Conservation (phyloP, 1,140 invertebrate species). For the Drosophila murphyi region DNA sequence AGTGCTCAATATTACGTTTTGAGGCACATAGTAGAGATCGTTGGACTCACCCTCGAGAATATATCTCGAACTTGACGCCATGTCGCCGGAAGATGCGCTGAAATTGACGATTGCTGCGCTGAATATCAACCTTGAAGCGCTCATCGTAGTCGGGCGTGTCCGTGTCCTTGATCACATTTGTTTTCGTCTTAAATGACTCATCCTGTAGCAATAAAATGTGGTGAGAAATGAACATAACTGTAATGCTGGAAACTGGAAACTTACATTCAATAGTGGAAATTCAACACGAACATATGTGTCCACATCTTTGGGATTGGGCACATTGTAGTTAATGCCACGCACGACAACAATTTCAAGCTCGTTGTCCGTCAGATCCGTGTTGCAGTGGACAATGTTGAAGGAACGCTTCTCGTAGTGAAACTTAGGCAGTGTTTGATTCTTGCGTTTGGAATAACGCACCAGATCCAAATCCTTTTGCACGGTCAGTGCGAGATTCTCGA, state of each 20-base stretch:
- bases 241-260: constrained; percentile 42
- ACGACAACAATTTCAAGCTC: constrained; percentile 95
- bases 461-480: constrained; percentile 96
- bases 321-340: constrained; percentile 94
- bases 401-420: constrained; percentile 97
- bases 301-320: constrained; percentile 93
- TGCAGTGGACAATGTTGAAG: constrained; percentile 96
- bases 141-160: constrained; percentile 95
- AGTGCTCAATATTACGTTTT: constrained; percentile 20
- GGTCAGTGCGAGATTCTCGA: constrained; percentile 93
- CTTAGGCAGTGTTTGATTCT: constrained; percentile 88
- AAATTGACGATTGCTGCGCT: constrained; percentile 91
- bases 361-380: constrained; percentile 95
- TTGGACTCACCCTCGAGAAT: constrained; percentile 93
- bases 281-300: constrained; percentile 98
- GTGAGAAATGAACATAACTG: background rate
- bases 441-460: constrained; percentile 89
- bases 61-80: constrained; percentile 95
- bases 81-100: constrained; percentile 95
- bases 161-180: constrained; percentile 91
- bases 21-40: background rate
- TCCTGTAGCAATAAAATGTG: constrained; percentile 86
- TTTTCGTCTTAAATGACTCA: constrained; percentile 90
- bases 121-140: constrained; percentile 91
- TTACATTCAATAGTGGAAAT: constrained; percentile 95